These are phyloP conservation scores for Holothuria leucospilota DNA, from an alignment of 53 echinoderm and acorn worm genomes.

Conservation along the genomic window DNA sequence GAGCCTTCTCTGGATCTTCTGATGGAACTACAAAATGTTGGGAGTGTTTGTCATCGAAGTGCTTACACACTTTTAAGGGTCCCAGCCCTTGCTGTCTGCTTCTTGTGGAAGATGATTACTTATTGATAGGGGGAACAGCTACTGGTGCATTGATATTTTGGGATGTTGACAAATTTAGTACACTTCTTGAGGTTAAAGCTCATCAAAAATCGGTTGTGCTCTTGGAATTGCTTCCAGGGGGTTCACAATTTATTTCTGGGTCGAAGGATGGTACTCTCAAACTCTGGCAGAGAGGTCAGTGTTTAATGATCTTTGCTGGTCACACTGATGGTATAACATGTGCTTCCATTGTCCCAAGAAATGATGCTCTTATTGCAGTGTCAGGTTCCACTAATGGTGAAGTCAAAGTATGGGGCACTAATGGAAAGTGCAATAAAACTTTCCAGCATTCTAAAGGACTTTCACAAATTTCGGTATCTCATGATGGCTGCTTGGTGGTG, in stretches of 20 bases:
- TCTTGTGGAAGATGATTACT: slow-evolving; percentile 42
- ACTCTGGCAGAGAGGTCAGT: slow-evolving; percentile 19
- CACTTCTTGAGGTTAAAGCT: not conserved
- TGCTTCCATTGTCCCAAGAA: slow-evolving; percentile 6
- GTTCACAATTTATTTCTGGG: not conserved
- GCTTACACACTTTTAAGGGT: slow-evolving; percentile 7
- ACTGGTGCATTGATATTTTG: slow-evolving; percentile 73
- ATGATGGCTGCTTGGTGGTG: slow-evolving; percentile 30
- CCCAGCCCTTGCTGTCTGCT: slow-evolving; percentile 7
- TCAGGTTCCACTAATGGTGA: slow-evolving; percentile 23
- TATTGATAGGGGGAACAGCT: slow-evolving; percentile 55
- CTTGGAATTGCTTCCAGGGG: not conserved
- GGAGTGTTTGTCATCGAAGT: slow-evolving; percentile 23
- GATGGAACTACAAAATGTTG: slow-evolving; percentile 57
- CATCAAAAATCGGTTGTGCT: not conserved
- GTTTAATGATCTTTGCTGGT: slow-evolving; percentile 13
- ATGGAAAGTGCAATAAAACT: no score
- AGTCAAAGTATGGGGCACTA: slow-evolving; percentile 8
- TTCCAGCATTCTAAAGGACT: not conserved
- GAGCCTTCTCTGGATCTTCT: slow-evolving; percentile 48
- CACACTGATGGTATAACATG: not conserved
- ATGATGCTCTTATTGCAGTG: not conserved
- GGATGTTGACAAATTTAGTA: slow-evolving; percentile 32
- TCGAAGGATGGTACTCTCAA: slow-evolving; percentile 22
- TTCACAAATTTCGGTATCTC: not conserved